phyloP scores from a whole-genome alignment of 2,888 invertebrate genomes.

The Catonia carolina region DNA sequence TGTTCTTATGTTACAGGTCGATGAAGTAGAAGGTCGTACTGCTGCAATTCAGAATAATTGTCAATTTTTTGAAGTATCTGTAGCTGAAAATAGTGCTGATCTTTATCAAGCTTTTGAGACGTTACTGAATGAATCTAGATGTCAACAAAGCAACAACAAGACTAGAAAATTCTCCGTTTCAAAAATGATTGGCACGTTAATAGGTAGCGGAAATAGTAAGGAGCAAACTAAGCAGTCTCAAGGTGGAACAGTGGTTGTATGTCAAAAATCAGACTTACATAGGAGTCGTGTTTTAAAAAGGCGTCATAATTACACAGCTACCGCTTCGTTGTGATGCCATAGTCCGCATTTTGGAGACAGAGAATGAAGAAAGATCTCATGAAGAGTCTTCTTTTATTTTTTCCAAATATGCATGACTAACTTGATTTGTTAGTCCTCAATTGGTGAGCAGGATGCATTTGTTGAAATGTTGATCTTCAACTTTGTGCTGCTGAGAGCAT shows the following conservation, averaged over 20 bases:
- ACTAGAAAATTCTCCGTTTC: conserved; percentile 68
- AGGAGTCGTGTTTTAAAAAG: conserved; percentile 51
- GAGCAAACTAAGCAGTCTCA: conserved; percentile 41
- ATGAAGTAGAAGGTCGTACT: conserved; percentile 62
- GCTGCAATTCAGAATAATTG: conserved; percentile 60
- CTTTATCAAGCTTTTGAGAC: conserved; percentile 67
- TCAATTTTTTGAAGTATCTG: conserved; percentile 74
- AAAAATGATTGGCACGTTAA: conserved; percentile 70
- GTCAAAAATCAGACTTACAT: conserved; percentile 53
- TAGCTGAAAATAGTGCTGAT: conserved; percentile 68
- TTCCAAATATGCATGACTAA: neutral
- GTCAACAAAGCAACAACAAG: conserved; percentile 40
- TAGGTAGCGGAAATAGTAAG: conserved; percentile 47
- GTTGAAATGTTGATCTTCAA: too few relatives aligned
- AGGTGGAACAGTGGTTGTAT: conserved; percentile 54
- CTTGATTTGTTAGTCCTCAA: too few relatives aligned
- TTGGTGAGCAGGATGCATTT: too few relatives aligned
- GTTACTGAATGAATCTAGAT: conserved; percentile 58
- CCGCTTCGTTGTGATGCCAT: conserved; percentile 58
- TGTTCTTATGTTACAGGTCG: conserved; percentile 52
- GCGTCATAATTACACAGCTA: conserved; percentile 52
- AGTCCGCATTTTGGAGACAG: conserved; percentile 14
- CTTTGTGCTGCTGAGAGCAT: too few relatives aligned
- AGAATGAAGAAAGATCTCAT: conserved; percentile 14
- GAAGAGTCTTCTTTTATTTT: conserved; percentile 21